Percentiles rank a stretch among this genome's conserved stretches.
These are phyloP conservation scores for Calosoma granatense DNA, from an alignment of 1,140 invertebrate species.

Conservation along the genomic window DNA sequence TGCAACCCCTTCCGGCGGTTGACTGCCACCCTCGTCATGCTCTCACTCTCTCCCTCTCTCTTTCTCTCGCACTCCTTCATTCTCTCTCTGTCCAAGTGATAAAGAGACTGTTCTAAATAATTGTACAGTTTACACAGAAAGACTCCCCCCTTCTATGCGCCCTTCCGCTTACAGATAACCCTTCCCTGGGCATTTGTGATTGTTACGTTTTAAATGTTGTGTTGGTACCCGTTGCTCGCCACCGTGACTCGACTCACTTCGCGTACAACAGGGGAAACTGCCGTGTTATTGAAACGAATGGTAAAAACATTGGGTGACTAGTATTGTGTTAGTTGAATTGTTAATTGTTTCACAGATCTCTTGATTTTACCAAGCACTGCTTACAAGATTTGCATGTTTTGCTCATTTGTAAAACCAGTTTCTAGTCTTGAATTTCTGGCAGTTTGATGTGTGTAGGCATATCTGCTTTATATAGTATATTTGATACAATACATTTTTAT, in stretches of 20 bases:
- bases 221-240: not conserved
- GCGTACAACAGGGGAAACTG: not conserved
- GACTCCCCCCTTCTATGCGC: not conserved
- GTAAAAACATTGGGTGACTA: not conserved
- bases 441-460: too few species aligned
- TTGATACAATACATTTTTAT: too few species aligned
- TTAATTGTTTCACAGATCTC: not conserved
- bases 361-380: too few species aligned
- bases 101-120: slow-evolving; percentile 8
- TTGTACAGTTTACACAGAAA: not conserved
- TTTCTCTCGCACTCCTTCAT: too few species aligned
- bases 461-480: too few species aligned
- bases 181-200: slow-evolving; percentile 4
- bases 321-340: not conserved
- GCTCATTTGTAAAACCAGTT: too few species aligned
- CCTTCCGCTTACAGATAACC: not conserved
- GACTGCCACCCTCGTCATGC: not conserved
- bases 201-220: slow-evolving; percentile 3
- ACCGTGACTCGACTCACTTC: too few species aligned
- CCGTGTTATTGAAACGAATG: slow-evolving; percentile 2
- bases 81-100: not conserved
- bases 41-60: too few species aligned
- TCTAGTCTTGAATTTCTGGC: too few species aligned
- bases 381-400: too few species aligned
- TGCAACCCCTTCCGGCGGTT: not conserved